Conservation (phyloP, 2,888 invertebrate species). For the Saturnia japonica region DNA sequence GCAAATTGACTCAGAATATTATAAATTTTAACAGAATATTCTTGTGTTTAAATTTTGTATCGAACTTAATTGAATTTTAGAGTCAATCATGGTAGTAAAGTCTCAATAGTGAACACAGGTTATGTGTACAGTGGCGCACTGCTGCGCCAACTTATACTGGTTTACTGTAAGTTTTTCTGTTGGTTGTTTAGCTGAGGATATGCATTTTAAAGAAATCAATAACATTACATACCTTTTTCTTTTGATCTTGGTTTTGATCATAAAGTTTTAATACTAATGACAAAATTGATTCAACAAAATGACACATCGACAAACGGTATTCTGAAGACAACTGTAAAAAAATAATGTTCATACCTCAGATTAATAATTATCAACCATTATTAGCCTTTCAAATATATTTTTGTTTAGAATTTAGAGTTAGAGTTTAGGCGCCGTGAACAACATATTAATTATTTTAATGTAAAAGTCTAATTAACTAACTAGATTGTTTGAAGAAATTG, state of each 20-base stretch:
- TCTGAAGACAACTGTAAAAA: conserved; percentile 74
- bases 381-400: neutral
- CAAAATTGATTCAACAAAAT: conserved; percentile 75
- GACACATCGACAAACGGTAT: conserved; percentile 74
- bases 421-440: neutral
- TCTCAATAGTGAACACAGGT: too few relatives aligned
- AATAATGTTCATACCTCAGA: neutral
- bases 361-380: too few relatives aligned
- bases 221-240: conserved; percentile 62
- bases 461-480: too few relatives aligned
- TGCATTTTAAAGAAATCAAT: neutral
- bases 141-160: too few relatives aligned
- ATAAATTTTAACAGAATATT: too few relatives aligned
- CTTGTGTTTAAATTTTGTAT: too few relatives aligned
- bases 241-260: conserved; percentile 66
- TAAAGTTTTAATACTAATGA: conserved; percentile 69
- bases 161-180: too few relatives aligned
- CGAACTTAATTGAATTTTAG: too few relatives aligned
- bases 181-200: neutral
- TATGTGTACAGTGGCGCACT: too few relatives aligned
- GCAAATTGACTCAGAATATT: too few relatives aligned
- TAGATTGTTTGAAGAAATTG: neutral
- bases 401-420: neutral
- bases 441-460: neutral
- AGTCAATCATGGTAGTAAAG: too few relatives aligned